phyloP scores from a whole-genome alignment of 2,113 vertebrate species.

The Gadus macrocephalus region DNA sequence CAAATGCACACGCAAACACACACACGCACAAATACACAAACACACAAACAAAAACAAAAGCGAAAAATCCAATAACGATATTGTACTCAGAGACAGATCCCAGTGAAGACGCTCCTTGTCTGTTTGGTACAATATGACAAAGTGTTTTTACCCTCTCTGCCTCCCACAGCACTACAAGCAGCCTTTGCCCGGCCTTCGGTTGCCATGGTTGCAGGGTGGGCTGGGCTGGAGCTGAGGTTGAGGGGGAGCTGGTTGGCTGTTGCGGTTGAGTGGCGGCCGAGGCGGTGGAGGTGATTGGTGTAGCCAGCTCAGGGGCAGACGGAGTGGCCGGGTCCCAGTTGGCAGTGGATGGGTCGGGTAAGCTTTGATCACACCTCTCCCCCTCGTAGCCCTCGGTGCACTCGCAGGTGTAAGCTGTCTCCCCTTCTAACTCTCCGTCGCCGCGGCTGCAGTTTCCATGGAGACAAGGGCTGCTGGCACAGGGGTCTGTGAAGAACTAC shows the following conservation, averaged over 20 bases:
- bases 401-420: conserved; percentile 78
- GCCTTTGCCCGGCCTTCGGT: conserved; percentile 84
- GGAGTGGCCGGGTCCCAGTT: conserved; percentile 65
- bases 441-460: conserved; percentile 92
- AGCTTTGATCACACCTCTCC: conserved; percentile 74
- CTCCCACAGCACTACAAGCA: conserved; percentile 87
- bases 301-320: conserved; percentile 60
- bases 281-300: conserved; percentile 58
- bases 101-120: no score
- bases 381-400: conserved; percentile 85
- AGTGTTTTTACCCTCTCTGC: conserved; percentile 81
- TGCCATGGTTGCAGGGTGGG: conserved; percentile 84
- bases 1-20: no score
- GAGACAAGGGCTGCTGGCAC: conserved; percentile 91
- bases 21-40: no score
- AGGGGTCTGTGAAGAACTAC: conserved; percentile 89
- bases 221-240: conserved; percentile 63
- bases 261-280: conserved; percentile 73
- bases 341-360: conserved; percentile 51
- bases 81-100: no score
- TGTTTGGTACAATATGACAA: not conserved
- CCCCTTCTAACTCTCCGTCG: conserved; percentile 34
- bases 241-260: conserved; percentile 67
- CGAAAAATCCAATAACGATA: no score
- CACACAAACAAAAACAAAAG: no score